Evolutionary conservation across 2,797 vertebrate species (phyloP).

Genomic region (Scarus forsteni): DNA sequence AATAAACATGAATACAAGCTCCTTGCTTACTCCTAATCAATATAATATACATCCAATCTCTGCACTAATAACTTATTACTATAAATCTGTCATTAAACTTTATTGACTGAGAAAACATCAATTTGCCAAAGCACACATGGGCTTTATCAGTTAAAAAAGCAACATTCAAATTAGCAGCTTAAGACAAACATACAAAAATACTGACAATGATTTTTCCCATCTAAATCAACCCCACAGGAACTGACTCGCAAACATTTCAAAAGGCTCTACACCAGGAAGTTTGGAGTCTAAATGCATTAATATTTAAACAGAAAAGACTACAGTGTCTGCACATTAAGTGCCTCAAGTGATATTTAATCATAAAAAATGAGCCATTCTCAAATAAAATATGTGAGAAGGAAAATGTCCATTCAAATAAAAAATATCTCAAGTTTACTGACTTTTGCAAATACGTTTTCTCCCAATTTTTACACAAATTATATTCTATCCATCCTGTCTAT

Average conservation of each 20-base stretch:
- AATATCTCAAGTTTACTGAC: background rate
- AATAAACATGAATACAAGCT: slow-evolving; percentile 35
- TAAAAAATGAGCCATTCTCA: background rate
- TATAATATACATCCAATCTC: slow-evolving; percentile 41
- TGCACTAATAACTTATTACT: slow-evolving; percentile 5
- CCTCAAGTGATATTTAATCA: background rate
- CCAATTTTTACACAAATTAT: background rate
- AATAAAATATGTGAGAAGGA: background rate
- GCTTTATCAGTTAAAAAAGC: slow-evolving; percentile 49
- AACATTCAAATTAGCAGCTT: slow-evolving; percentile 67
- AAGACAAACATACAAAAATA: slow-evolving; percentile 69
- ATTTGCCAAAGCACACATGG: slow-evolving; percentile 36
- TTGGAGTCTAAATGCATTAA: slow-evolving; percentile 25
- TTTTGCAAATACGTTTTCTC: background rate
- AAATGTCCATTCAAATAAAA: no score
- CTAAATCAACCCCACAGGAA: background rate
- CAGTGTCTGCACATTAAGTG: background rate
- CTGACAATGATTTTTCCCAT: slow-evolving; percentile 31
- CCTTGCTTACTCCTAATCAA: slow-evolving; percentile 36
- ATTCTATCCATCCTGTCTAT: background rate
- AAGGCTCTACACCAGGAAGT: slow-evolving; percentile 23
- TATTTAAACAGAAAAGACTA: slow-evolving; percentile 17
- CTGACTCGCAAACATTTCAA: slow-evolving; percentile 7
- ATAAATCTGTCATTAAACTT: slow-evolving; percentile 18
- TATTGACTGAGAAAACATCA: slow-evolving; percentile 30